These are phyloP conservation scores for Agonopterix heracliana DNA, from an alignment of 2,888 invertebrate species.

Conservation along the genomic window DNA sequence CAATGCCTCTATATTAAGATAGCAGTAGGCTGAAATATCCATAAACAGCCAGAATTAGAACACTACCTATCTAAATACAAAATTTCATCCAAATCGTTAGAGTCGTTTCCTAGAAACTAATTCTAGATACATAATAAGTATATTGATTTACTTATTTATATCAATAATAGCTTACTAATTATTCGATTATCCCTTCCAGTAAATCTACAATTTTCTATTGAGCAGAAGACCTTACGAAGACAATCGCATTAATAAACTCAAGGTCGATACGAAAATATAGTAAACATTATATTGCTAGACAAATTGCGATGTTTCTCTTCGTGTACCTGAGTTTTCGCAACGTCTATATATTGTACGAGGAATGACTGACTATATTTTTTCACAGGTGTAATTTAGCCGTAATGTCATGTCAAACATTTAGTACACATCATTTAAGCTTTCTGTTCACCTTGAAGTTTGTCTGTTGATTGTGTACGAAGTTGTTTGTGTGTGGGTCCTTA, in stretches of 20 bases:
- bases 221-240: conserved; percentile 30
- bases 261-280: conserved; percentile 48
- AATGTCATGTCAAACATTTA: conserved; percentile 36
- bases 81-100: no score
- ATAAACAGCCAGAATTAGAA: no score
- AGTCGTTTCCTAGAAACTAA: no score
- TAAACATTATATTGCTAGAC: conserved; percentile 37
- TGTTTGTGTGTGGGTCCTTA: no score
- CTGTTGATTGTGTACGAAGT: no score
- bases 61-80: no score
- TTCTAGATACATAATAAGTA: no score
- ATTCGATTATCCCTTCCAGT: no score
- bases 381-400: conserved; percentile 45
- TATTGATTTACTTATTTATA: no score
- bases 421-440: conserved; percentile 20
- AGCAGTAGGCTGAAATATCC: no score
- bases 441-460: conserved; percentile 38
- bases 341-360: conserved; percentile 26
- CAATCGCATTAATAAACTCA: conserved; percentile 56
- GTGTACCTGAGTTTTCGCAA: conserved; percentile 14
- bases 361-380: conserved; percentile 35
- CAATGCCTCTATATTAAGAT: no score
- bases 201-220: background rate
- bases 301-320: conserved; percentile 35
- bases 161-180: no score